Conservation (phyloP, 1,140 invertebrate genomes). For the Polypedilum vanderplanki region DNA sequence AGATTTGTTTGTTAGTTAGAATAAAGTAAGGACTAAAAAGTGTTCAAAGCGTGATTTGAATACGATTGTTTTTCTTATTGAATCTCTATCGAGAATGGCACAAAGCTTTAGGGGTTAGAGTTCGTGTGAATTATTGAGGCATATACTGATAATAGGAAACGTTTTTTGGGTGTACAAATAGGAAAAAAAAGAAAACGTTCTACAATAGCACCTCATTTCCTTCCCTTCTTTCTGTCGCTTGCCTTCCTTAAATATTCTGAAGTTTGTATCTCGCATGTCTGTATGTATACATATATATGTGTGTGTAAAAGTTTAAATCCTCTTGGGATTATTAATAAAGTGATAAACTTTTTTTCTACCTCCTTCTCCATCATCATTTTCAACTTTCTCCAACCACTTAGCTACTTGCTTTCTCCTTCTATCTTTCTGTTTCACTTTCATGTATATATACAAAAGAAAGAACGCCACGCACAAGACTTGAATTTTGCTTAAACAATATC, state of each 20-base stretch:
- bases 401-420: too few species aligned
- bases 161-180: background rate
- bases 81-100: background rate
- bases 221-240: background rate
- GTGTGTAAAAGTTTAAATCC: conserved; percentile 9
- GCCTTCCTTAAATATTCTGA: background rate
- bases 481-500: background rate
- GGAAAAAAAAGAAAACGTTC: background rate
- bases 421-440: background rate
- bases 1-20: background rate
- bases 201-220: background rate
- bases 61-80: background rate
- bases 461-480: background rate
- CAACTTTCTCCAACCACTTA: too few species aligned
- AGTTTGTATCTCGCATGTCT: background rate
- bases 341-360: background rate
- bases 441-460: background rate
- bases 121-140: background rate
- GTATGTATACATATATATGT: background rate
- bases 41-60: conserved; percentile 24
- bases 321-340: conserved; percentile 27
- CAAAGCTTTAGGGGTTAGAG: background rate
- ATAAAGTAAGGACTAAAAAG: background rate
- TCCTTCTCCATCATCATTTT: background rate
- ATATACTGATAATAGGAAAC: background rate